phyloP scores from a whole-genome alignment of 2,113 vertebrate species.

The Cebidichthys violaceus region DNA sequence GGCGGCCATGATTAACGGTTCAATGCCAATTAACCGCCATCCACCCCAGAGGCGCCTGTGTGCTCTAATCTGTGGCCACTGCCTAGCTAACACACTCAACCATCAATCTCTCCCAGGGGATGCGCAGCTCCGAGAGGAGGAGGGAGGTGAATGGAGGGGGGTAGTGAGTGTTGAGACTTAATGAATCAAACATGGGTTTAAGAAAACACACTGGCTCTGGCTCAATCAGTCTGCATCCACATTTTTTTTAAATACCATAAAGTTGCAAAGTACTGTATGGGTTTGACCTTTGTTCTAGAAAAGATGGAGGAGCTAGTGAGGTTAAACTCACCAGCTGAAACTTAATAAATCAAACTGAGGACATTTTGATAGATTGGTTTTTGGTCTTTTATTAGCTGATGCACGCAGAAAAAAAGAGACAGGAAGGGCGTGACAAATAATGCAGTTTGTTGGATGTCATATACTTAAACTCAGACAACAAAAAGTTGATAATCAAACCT shows the following conservation, averaged over 20 bases:
- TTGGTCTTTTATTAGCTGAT: constrained; percentile 6
- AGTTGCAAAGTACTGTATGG: constrained; percentile 2
- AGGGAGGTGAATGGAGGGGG: constrained; percentile 29
- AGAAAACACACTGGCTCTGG: constrained; percentile 10
- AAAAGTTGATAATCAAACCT: not conserved
- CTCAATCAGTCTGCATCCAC: constrained; percentile 9
- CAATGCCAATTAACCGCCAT: constrained; percentile 78
- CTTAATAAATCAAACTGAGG: constrained; percentile 20
- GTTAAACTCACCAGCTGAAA: no score
- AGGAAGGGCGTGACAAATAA: not conserved
- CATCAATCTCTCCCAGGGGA: constrained; percentile 66
- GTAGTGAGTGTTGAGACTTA: constrained; percentile 37
- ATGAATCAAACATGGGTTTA: constrained; percentile 52
- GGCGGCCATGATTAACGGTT: constrained; percentile 75
- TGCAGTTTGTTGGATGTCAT: not conserved
- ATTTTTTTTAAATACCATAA: not conserved
- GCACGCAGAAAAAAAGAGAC: not conserved
- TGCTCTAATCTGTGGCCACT: constrained; percentile 66
- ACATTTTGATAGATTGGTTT: constrained; percentile 6
- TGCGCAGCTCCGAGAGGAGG: constrained; percentile 32
- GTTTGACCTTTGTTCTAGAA: constrained; percentile 21
- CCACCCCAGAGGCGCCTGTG: constrained; percentile 58
- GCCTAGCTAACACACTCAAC: constrained; percentile 57
- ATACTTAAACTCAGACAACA: not conserved
- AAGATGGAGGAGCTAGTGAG: not conserved